Percentiles rank a stretch among this genome's conserved stretches.
phyloP scores from a whole-genome alignment of 2,888 invertebrate genomes.

The Drosophila acutilabella region DNA sequence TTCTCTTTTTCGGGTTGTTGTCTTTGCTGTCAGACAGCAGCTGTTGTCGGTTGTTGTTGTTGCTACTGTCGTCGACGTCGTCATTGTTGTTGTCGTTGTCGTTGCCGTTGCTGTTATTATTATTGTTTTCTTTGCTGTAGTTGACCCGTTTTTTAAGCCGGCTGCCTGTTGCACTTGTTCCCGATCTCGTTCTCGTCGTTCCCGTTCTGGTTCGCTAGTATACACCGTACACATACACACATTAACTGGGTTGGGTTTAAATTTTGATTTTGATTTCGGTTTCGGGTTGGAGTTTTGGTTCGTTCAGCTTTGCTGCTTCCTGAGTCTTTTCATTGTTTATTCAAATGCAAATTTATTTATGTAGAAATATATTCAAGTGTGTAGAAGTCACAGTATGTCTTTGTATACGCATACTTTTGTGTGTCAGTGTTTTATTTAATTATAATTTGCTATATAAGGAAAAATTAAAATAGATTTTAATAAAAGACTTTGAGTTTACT shows the following conservation, averaged over 20 bases:
- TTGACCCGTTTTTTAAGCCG: constrained; percentile 54
- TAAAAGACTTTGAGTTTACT: too few species aligned
- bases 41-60: constrained; percentile 35
- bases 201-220: constrained; percentile 47
- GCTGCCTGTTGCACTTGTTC: constrained; percentile 63
- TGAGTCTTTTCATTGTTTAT: constrained; percentile 33
- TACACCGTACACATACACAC: constrained; percentile 6
- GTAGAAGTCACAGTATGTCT: neutral
- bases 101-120: constrained; percentile 12
- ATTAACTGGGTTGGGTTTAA: constrained; percentile 23
- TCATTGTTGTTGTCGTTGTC: constrained; percentile 28
- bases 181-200: constrained; percentile 47
- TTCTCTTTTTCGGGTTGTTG: constrained; percentile 24
- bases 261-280: constrained; percentile 6
- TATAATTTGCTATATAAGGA: too few species aligned
- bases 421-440: neutral
- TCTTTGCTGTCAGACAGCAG: constrained; percentile 41
- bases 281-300: constrained; percentile 21
- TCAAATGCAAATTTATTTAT: constrained; percentile 53
- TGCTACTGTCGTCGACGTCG: constrained; percentile 23
- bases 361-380: constrained; percentile 1
- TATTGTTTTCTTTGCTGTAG: constrained; percentile 26
- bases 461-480: too few species aligned
- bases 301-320: constrained; percentile 46
- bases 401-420: neutral